Percentiles rank a stretch among this genome's conserved stretches.
Conservation (phyloP, 2,113 vertebrate genomes). For the Anthoscopus minutus region DNA sequence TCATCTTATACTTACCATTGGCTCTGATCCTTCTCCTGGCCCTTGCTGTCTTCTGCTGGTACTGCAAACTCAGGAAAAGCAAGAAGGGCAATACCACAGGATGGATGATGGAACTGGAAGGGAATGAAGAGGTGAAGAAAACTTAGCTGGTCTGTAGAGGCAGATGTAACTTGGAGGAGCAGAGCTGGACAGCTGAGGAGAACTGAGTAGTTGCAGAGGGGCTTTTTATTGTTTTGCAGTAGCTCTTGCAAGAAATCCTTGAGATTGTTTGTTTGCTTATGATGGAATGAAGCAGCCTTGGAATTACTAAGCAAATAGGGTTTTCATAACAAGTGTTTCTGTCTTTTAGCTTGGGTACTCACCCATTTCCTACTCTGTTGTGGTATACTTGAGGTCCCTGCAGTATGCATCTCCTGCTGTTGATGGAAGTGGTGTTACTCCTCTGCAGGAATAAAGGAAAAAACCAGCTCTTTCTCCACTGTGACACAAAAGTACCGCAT, state of each 20-base stretch:
- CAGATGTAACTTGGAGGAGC: neutral
- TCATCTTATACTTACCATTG: conserved; percentile 46
- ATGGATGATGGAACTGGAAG: conserved; percentile 1
- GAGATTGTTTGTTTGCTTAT: neutral
- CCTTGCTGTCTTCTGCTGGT: neutral
- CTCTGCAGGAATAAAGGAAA: neutral
- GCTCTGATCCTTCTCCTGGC: conserved; percentile 28
- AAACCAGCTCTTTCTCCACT: neutral
- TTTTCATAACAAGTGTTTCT: neutral
- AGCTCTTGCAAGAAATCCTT: neutral
- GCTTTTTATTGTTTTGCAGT: neutral
- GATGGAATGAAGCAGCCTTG: neutral
- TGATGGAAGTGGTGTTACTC: neutral
- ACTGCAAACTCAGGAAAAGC: neutral
- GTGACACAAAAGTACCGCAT: neutral
- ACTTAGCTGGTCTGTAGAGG: neutral
- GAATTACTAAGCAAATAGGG: neutral
- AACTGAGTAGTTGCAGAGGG: neutral
- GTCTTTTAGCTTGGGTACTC: neutral
- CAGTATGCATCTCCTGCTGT: neutral
- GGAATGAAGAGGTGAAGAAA: neutral
- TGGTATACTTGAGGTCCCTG: neutral
- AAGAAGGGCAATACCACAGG: neutral
- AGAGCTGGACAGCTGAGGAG: neutral
- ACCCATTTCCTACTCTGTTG: neutral